Evolutionary conservation across 1,140 invertebrate genomes (phyloP).

Genomic region (Chymomyza costata): DNA sequence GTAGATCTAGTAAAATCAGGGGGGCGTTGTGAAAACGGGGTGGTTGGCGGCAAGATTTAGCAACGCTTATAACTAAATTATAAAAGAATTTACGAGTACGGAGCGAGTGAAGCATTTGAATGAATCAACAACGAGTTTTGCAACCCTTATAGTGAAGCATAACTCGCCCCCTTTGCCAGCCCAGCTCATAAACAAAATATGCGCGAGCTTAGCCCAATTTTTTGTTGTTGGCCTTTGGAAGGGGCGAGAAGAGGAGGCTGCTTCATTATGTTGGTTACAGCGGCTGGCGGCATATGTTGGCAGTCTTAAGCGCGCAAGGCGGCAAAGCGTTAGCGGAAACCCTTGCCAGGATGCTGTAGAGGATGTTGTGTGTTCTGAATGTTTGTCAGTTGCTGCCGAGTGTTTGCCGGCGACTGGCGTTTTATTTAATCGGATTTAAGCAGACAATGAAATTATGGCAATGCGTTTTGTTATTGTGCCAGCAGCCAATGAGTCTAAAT

Average conservation of each 20-base stretch:
- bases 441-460: constrained; percentile 59
- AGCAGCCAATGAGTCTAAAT: constrained; percentile 49
- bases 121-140: constrained; percentile 33
- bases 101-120: constrained; percentile 34
- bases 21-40: constrained; percentile 15
- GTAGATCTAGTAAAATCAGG: constrained; percentile 29
- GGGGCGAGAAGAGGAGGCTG: not conserved
- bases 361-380: constrained; percentile 17
- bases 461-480: constrained; percentile 58
- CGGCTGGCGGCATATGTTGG: constrained; percentile 67
- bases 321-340: constrained; percentile 52
- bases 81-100: constrained; percentile 62
- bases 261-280: constrained; percentile 47
- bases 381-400: constrained; percentile 39
- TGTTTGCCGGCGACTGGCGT: constrained; percentile 42
- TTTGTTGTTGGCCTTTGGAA: too few relatives aligned
- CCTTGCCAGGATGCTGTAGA: constrained; percentile 64
- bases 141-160: constrained; percentile 33
- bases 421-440: constrained; percentile 70
- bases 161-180: not conserved
- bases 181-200: constrained; percentile 26
- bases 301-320: constrained; percentile 56
- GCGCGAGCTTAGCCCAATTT: constrained; percentile 22
- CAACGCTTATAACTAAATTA: constrained; percentile 65
- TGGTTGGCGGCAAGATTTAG: constrained; percentile 2